phyloP scores from a whole-genome alignment of 1,140 invertebrate genomes.

The Bombyx mori region ASM3026992v2 NC_085124.1:5592501-5593000 shows the following conservation, averaged over 20 bases:
- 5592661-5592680: neutral
- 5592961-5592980: too few relatives aligned
- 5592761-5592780: constrained; percentile 26
- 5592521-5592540: too few relatives aligned
- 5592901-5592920: too few relatives aligned
- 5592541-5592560: too few relatives aligned
- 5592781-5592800: constrained; percentile 34
- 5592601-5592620: too few relatives aligned
- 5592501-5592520: too few relatives aligned
- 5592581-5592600: neutral
- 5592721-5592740: constrained; percentile 17
- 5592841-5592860: constrained; percentile 22
- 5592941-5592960: too few relatives aligned
- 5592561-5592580: neutral
- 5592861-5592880: constrained; percentile 45
- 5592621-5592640: too few relatives aligned
- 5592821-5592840: constrained; percentile 32
- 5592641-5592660: neutral
- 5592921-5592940: too few relatives aligned
- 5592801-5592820: constrained; percentile 38
- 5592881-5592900: neutral
- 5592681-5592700: neutral
- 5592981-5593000: too few relatives aligned
- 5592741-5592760: constrained; percentile 40
- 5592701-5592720: neutral